Conservation (phyloP, 2,888 invertebrate genomes). For the Callinectes sapidus region DNA sequence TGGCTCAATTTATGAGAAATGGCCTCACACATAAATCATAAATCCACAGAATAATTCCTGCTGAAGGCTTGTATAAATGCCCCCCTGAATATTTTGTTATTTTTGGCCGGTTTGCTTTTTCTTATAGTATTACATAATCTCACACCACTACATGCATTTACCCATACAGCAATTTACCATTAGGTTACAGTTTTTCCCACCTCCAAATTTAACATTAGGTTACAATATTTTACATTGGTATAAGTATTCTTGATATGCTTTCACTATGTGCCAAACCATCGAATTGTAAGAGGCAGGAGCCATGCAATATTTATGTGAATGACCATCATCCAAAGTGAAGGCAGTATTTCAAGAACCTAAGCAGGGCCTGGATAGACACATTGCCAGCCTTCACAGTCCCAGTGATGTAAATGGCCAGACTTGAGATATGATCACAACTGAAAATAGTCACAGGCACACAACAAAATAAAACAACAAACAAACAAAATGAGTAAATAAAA, state of each 20-base stretch:
- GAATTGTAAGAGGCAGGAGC: neutral
- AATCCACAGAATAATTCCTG: neutral
- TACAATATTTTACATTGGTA: neutral
- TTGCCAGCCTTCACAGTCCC: conserved; percentile 3
- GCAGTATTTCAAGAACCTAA: neutral
- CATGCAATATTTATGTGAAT: neutral
- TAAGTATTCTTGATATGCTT: neutral
- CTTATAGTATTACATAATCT: neutral
- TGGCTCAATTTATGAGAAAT: neutral
- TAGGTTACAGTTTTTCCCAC: neutral
- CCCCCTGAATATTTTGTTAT: neutral
- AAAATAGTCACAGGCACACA: conserved; percentile 64
- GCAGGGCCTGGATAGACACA: neutral
- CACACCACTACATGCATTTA: neutral
- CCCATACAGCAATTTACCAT: neutral
- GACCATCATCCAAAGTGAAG: neutral
- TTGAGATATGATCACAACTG: conserved; percentile 50
- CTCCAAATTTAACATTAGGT: neutral
- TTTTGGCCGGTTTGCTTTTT: neutral
- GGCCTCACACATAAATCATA: neutral
- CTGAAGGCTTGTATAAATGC: neutral
- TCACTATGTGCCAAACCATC: neutral
- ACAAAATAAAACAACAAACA: conserved; percentile 51
- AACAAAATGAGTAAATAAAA: conserved; percentile 43
- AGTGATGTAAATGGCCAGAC: conserved; percentile 1